Base-by-base conservation (phyloP, 2,888 invertebrate species). In the Aphodius sticticus region DNA sequence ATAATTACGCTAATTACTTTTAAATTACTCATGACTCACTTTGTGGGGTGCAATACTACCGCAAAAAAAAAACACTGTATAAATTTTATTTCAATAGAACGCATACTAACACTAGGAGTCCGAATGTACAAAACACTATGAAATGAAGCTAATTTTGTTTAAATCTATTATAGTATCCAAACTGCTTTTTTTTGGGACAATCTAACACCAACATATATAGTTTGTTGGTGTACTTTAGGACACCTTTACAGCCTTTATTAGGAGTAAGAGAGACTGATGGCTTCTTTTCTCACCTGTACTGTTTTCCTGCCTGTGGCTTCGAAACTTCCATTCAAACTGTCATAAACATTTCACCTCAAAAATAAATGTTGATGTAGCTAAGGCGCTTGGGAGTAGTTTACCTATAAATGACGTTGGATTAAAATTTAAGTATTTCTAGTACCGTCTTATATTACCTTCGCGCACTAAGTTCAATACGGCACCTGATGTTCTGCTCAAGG, bases 401-500 rank as follows among this genome's bases (percentile, higher is more conserved):
- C 53, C 53, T 53, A 53, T 53, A 53, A 53, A 53, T 5, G 7
- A 9, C 12, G 6, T 53, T 53, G 53, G 53, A 3, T 53, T 53
- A 2, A 53, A 53, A 53, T 53, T 53, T 2, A 53, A 53, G 53
- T 53, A 53, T 53, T 53, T 53, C 53, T 3, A 53, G 53, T 53
- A 53, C 53, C 12, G 53, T 53, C 53, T 53, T 53, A 53, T 53
- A 53, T 3, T 53, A 53, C 53, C 53, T 53, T 53, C 53, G 1
- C 3, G 53, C 53, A 53, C 53, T 53, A 53, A 53, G 53, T 53
- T 7, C 53, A 53, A 2, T 9, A 53, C 4, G 53, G 53, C 53
- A 53, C 6, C 2, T 53, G 53, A 53, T 53, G 53, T 53, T 53
- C 53, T 7, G 69, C 83, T 84, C 79, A 83, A 80, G 6, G 82